phyloP scores from a whole-genome alignment of 1,140 invertebrate species.

The Nasonia giraulti region DNA sequence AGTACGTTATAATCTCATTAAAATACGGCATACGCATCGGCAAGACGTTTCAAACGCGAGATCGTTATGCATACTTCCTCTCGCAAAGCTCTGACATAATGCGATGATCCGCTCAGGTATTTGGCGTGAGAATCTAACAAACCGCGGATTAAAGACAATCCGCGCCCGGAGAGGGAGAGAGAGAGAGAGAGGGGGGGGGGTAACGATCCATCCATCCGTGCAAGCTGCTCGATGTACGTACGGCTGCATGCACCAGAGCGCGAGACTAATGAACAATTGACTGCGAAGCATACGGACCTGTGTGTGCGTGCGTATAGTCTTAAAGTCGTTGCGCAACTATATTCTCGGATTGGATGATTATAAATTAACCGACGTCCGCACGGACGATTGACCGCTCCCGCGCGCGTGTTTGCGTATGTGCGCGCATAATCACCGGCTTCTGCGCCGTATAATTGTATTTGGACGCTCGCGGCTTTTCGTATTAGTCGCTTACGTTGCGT shows the following conservation, averaged over 20 bases:
- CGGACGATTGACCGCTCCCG: background rate
- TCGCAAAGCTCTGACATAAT: background rate
- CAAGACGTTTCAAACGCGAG: background rate
- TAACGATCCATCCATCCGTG: background rate
- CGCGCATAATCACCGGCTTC: background rate
- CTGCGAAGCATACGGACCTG: background rate
- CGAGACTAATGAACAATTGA: conserved; percentile 15
- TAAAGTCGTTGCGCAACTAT: conserved; percentile 9
- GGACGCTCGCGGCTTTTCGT: no score
- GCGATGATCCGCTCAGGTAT: background rate
- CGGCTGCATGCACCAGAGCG: background rate
- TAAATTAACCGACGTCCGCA: background rate
- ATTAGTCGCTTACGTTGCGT: no score
- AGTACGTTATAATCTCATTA: no score
- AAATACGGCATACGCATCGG: background rate
- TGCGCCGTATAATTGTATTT: background rate
- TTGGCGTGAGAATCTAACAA: background rate
- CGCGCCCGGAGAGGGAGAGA: background rate
- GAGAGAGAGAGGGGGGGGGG: background rate
- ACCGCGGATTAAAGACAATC: conserved; percentile 10
- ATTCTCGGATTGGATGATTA: background rate
- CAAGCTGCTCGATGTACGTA: background rate
- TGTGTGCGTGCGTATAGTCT: background rate
- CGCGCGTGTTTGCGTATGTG: background rate
- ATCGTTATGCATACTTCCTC: background rate